A percentile compares a stretch with the other conserved stretches of the same genome.
phyloP scores from a whole-genome alignment of 2,888 invertebrate species.

The Hypomecis punctinalis region DNA sequence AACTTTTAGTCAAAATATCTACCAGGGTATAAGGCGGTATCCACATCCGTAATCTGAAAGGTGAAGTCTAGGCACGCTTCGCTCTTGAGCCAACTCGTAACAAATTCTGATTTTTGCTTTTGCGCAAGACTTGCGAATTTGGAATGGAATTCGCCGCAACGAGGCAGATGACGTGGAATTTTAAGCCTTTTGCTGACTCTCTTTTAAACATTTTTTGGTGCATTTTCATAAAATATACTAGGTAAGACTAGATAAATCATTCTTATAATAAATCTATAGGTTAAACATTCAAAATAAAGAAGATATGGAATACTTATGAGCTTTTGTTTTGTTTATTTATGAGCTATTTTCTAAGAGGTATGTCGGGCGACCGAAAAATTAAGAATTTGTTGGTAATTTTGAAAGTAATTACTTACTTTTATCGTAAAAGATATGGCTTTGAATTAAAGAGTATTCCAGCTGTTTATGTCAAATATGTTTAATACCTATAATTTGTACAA shows the following conservation, averaged over 20 bases:
- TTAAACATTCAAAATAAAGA: no score
- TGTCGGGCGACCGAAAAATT: no score
- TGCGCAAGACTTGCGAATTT: conserved; percentile 11
- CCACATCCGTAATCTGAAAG: neutral
- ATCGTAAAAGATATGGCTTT: no score
- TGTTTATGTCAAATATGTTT: no score
- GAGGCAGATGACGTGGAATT: conserved; percentile 6
- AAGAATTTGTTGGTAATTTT: no score
- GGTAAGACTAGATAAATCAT: neutral
- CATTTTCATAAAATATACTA: neutral
- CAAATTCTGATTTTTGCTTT: conserved; percentile 14
- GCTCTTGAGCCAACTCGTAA: neutral
- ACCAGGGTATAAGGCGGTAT: neutral
- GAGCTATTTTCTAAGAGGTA: no score
- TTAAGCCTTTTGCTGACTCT: neutral
- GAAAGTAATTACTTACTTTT: no score
- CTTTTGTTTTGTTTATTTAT: no score
- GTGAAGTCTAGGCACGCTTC: conserved; percentile 8
- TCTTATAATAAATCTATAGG: no score
- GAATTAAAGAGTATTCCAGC: no score
- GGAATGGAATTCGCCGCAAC: conserved; percentile 10
- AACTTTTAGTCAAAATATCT: conserved; percentile 8
- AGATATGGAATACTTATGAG: no score
- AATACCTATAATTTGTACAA: no score
- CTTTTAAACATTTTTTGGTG: neutral